Evolutionary conservation across 2,888 invertebrate genomes (phyloP), one percentile per base, ranked within the genome.

Genomic region (Megaustenia siamemsis): DNA sequence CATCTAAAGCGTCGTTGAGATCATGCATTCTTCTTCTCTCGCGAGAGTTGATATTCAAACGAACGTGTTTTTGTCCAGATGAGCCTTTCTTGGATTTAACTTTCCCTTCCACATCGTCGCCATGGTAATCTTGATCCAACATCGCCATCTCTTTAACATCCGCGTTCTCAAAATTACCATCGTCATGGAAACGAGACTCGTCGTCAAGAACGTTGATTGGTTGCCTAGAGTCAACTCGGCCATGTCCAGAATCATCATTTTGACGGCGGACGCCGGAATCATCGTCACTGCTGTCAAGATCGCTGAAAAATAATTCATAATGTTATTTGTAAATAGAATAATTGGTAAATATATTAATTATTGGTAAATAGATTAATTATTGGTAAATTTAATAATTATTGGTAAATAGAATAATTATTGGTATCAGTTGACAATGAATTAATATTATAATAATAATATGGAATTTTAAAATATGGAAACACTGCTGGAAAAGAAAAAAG

Each of bases 11-110:
- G 86, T 94, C 94, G 89, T 95, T 95, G 84, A 95, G 87, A 88
- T 95, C 94, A 88, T 95, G 95, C 95, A 95, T 95, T 78, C 95
- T 90, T 73, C 93, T 89, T 53, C 95, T 88, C 89, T 95, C 95
- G 49, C 95, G 90, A 10, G 94, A 94, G 90, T 95, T 95, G 69
- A 95, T 93, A 88, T 91, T 92, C 75, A 93, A 87, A 5, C 93
- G 88, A 21, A 92, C 91, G 6, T 83, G 69, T 45, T 87, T 87
- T 66, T 85, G 86, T 35, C 82, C 80, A 76, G 60, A n/a, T 43
- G 49, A 28, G 6, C 69, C 69, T 38, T 83, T 83, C 66, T 78
- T 83, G 28, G 69, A 1, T 32, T 68, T 77, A 40, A 49, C n/a
- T 68, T 83, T 83, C 12, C 69, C 83, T n/a, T 82, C 82, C 32